Evolutionary conservation across 2,888 invertebrate species (phyloP).

Genomic region (Eupithecia inturbata): DNA sequence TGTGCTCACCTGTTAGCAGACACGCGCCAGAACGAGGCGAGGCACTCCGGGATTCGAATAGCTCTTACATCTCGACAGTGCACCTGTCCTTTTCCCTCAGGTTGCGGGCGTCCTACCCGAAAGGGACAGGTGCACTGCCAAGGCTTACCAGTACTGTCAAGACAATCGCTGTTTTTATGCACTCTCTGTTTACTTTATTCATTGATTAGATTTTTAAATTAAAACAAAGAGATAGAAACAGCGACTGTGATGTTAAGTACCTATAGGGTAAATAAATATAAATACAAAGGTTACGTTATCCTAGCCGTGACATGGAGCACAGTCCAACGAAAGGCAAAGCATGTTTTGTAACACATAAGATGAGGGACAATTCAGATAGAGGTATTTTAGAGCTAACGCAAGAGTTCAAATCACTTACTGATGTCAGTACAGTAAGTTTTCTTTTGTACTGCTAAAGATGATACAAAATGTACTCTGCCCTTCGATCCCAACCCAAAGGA

Average conservation of each 20-base stretch:
- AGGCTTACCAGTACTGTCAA: neutral
- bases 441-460: constrained; percentile 21
- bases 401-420: neutral
- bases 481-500: neutral
- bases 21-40: neutral
- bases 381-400: neutral
- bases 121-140: neutral
- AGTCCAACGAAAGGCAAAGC: constrained; percentile 67
- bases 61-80: neutral
- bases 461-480: constrained; percentile 31
- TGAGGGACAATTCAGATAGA: neutral
- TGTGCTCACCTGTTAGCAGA: neutral
- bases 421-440: constrained; percentile 19
- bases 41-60: neutral
- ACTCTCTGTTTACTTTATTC: neutral
- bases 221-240: neutral
- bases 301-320: constrained; percentile 25
- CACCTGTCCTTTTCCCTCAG: neutral
- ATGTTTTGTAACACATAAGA: constrained; percentile 27
- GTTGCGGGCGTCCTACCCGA: neutral
- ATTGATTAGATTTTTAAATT: neutral
- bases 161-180: neutral
- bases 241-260: constrained; percentile 15
- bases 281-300: constrained; percentile 11
- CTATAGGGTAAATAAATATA: neutral